Percentiles rank a stretch among this genome's conserved stretches.
These are phyloP conservation scores for Acrossocheilus wenchowensis DNA, from an alignment of 2,797 vertebrate species.

Conservation along the genomic window DNA sequence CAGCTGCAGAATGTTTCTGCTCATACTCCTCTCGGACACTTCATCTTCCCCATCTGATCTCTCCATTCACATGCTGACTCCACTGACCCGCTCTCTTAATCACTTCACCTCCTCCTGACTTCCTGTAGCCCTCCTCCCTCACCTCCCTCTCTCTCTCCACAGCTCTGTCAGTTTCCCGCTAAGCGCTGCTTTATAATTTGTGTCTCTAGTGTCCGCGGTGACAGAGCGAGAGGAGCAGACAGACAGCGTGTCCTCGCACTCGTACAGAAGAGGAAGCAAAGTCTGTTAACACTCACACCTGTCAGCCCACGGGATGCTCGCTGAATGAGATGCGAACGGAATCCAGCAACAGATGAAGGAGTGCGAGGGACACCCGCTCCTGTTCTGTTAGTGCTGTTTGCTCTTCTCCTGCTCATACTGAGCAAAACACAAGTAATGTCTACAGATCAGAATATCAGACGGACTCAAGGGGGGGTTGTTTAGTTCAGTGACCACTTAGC, in stretches of 20 bases:
- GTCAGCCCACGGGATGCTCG: background rate
- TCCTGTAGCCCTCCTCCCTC: background rate
- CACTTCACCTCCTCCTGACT: background rate
- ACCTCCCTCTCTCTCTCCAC: background rate
- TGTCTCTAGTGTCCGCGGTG: constrained; percentile 1
- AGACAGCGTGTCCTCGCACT: background rate
- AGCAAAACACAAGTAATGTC: background rate
- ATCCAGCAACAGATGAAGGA: background rate
- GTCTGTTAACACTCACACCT: constrained; percentile 28
- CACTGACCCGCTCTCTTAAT: constrained; percentile 5
- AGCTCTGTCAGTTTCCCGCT: background rate
- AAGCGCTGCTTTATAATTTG: background rate
- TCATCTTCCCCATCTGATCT: constrained; percentile 11
- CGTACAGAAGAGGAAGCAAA: background rate
- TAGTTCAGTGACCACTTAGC: background rate
- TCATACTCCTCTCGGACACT: constrained; percentile 1
- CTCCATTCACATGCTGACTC: background rate
- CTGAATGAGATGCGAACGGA: background rate
- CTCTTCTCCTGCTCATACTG: background rate
- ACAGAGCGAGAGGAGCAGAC: background rate
- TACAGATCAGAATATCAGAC: background rate
- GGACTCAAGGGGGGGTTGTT: background rate
- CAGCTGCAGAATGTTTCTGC: background rate
- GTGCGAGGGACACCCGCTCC: background rate
- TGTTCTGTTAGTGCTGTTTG: background rate